Evolutionary conservation across 2,888 invertebrate species (phyloP).

Genomic region (Lottia gigantea): DNA sequence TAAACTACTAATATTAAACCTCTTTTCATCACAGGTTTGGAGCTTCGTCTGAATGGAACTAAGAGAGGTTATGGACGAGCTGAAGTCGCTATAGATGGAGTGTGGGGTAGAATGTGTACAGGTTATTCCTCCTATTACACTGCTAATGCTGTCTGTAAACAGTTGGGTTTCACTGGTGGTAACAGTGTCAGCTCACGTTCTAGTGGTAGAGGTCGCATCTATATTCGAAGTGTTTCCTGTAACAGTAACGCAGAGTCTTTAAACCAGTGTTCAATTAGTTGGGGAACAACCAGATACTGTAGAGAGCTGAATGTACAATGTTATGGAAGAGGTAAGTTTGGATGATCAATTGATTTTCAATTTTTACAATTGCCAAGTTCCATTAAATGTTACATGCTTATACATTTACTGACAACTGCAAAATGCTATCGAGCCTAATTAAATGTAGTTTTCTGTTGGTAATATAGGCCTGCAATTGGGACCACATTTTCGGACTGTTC

Average conservation of each 20-base stretch:
- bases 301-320: not conserved
- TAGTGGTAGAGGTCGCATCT: slow-evolving; percentile 9
- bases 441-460: too few species aligned
- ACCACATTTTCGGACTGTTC: too few species aligned
- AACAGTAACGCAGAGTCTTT: slow-evolving; percentile 23
- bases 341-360: too few species aligned
- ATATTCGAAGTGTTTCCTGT: slow-evolving; percentile 29
- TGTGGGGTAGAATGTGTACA: slow-evolving; percentile 13
- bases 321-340: not conserved
- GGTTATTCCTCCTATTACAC: not conserved
- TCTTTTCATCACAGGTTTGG: slow-evolving; percentile 11
- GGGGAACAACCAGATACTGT: slow-evolving; percentile 12
- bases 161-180: slow-evolving; percentile 66
- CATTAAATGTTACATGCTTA: too few species aligned
- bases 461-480: too few species aligned
- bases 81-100: slow-evolving; percentile 15
- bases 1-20: too few species aligned
- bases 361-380: too few species aligned
- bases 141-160: slow-evolving; percentile 17
- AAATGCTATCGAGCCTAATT: too few species aligned
- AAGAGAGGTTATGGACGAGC: slow-evolving; percentile 7
- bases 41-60: slow-evolving; percentile 19
- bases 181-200: not conserved
- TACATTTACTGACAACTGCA: too few species aligned
- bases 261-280: slow-evolving; percentile 20